Evolutionary conservation across 1,140 invertebrate genomes (phyloP).

Genomic region (Catajapyx aquilonaris): DNA sequence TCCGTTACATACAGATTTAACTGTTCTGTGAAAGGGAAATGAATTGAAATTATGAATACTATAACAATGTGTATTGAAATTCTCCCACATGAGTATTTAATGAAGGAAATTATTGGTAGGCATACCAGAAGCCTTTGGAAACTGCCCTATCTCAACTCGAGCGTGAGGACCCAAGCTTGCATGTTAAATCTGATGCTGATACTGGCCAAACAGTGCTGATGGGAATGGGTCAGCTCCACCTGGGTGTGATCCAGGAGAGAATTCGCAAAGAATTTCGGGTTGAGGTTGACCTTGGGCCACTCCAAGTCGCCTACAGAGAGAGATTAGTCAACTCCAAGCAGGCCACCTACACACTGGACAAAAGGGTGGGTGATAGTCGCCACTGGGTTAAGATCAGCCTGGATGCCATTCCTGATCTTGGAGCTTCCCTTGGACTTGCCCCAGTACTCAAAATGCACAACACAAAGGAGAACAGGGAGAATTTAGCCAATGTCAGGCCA

Average conservation of each 20-base stretch:
- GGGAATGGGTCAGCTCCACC: slow-evolving; percentile 93
- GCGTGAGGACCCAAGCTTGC: slow-evolving; percentile 84
- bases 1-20: no score
- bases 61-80: no score
- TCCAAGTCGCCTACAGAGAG: slow-evolving; percentile 91
- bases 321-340: slow-evolving; percentile 28
- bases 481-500: slow-evolving; percentile 34
- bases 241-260: slow-evolving; percentile 81
- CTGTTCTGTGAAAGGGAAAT: no score
- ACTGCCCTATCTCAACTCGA: slow-evolving; percentile 60
- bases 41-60: no score
- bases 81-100: no score
- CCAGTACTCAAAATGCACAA: neutral
- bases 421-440: neutral
- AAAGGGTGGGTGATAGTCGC: slow-evolving; percentile 30
- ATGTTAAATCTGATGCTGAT: slow-evolving; percentile 47
- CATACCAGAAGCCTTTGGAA: slow-evolving; percentile 55
- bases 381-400: neutral
- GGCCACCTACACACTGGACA: slow-evolving; percentile 32
- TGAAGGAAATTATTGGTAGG: no score
- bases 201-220: slow-evolving; percentile 68
- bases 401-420: neutral
- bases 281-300: slow-evolving; percentile 71
- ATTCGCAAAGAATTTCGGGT: slow-evolving; percentile 75
- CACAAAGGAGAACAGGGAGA: slow-evolving; percentile 31